These are phyloP conservation scores for Caenorhabditis japonica DNA, from an alignment of 2,888 invertebrate genomes.

Conservation along the genomic window DNA sequence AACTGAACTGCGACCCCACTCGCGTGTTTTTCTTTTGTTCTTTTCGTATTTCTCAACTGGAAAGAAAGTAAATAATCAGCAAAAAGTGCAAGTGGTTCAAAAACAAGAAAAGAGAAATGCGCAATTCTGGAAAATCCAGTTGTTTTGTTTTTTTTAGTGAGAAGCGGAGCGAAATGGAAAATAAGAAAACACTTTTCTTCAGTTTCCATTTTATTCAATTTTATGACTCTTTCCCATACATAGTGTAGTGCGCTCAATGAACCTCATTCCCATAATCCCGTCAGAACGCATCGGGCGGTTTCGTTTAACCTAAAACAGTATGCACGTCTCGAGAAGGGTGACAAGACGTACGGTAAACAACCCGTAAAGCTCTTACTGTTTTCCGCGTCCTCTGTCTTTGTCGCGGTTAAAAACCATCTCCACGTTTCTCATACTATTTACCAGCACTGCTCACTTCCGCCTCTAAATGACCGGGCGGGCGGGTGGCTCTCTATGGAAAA, in stretches of 20 bases:
- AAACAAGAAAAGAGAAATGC: slow-evolving; percentile 12
- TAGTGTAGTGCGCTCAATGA: slow-evolving; percentile 10
- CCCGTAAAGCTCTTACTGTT: slow-evolving; percentile 31
- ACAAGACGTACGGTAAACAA: slow-evolving; percentile 51
- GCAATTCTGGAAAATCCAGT: neutral
- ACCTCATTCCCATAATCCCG: slow-evolving; percentile 18
- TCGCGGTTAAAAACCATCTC: slow-evolving; percentile 4
- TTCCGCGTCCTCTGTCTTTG: slow-evolving; percentile 31
- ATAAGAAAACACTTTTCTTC: neutral
- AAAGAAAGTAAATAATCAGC: slow-evolving; percentile 24
- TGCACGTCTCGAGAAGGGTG: slow-evolving; percentile 47
- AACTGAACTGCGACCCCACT: too few species aligned
- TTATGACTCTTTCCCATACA: slow-evolving; percentile 1
- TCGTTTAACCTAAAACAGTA: slow-evolving; percentile 35
- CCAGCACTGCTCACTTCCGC: slow-evolving; percentile 46
- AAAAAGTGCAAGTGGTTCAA: slow-evolving; percentile 41
- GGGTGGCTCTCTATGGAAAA: slow-evolving; percentile 16
- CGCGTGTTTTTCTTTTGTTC: slow-evolving; percentile 37
- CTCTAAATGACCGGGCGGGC: slow-evolving; percentile 34
- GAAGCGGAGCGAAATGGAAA: neutral
- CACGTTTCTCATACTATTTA: slow-evolving; percentile 34
- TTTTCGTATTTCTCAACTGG: slow-evolving; percentile 33
- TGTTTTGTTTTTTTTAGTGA: neutral
- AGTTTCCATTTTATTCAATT: slow-evolving; percentile 1
- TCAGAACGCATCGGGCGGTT: slow-evolving; percentile 16